Evolutionary conservation across 2,888 invertebrate genomes (phyloP), one percentile per base, ranked within the genome.

Genomic region (Uropetala carovei): DNA sequence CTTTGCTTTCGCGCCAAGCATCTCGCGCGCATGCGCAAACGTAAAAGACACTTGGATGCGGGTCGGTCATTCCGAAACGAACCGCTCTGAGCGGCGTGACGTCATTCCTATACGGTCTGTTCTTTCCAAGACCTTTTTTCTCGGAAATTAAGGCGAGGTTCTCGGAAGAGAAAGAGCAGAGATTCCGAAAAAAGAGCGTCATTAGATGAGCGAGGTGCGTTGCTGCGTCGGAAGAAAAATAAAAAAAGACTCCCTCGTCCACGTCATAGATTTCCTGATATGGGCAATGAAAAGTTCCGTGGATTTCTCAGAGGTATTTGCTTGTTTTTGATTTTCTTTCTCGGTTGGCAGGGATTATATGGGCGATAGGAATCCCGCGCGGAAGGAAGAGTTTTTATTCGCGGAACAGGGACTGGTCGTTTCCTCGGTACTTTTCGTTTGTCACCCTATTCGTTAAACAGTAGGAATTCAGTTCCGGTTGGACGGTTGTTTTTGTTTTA

Each of bases 21-120:
- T 68, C 18, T 13, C 10, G 18, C 18, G 89, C 89, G 89, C 89
- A 64, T 64, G 89, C 89, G 89, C 64, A 13, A 22, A 27, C 13
- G 22, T 22, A 27, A n/a, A n/a, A 27, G 75, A 22, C 75, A 16
- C 75, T 27, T 18, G 18, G 89, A 7, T 30, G 60, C 18, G 86
- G 86, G 86, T 60, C 86, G 60, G 86, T 64, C 89, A 89, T 89
- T 89, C 89, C 89, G 89, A 89, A 89, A 89, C n/a, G 60, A 89
- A 2, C 56, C 64, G 9, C 64, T 18, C 68, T 22, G 60, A 58
- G 13, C 58, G 58, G n/a, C 0, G 13, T 68, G 89, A 89, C 89
- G 64, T 89, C 89, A 68, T 30, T 59, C 7, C 22, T 27, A 22
- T 27, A 13, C 59, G 58, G 56, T 11, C 22, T 16, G 5, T 58